Base-by-base conservation (phyloP, 2,888 invertebrate genomes). In the Sycophila texana region DNA sequence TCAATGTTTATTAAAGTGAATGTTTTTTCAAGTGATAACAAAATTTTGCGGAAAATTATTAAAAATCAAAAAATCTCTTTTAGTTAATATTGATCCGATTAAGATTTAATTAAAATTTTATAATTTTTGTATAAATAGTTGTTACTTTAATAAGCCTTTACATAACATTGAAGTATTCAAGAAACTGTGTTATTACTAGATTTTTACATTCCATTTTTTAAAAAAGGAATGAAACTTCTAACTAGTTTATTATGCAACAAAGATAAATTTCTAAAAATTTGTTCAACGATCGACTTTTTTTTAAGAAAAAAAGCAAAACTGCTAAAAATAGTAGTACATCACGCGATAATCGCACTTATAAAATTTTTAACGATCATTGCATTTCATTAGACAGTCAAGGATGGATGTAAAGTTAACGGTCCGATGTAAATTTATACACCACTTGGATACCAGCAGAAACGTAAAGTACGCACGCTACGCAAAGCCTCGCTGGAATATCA, bases 391-490 rank as follows among this genome's bases (percentile, higher is more conserved):
- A 61, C 26, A 72, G 60, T 61, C 49, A 49, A 60, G 51, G 61
- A 72, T 72, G 60, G 51, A 72, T 72, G 61, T 61, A 61, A 72
- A 72, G 72, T 72, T 72, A 72, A 72, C 72, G 72, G 72, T 72
- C 61, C 49, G 18, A 72, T 72, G 72, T 60, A 72, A 61, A 72
- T 72, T 60, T 61, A 72, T 72, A 60, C 51, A 18, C 49, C 49
- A 20, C 57, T 16, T 22, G 13, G 47, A 49, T 30, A 30, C 51
- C 22, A 47, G 72, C 22, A 61, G 60, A 61, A 72, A 61, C 18
- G 60, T 72, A 68, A 68, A 68, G 55, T 67, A 4, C 10, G 5
- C 51, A 18, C 49, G 51, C 60, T 16, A 16, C 30, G 18, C n/a
- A 51, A 60, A 14, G 61, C n/a, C 60, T 12, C 22, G 71, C 60